Evolutionary conservation across 2,888 invertebrate species (phyloP), one percentile per base, ranked within the genome.

Genomic region (Drosophila engyochracea): DNA sequence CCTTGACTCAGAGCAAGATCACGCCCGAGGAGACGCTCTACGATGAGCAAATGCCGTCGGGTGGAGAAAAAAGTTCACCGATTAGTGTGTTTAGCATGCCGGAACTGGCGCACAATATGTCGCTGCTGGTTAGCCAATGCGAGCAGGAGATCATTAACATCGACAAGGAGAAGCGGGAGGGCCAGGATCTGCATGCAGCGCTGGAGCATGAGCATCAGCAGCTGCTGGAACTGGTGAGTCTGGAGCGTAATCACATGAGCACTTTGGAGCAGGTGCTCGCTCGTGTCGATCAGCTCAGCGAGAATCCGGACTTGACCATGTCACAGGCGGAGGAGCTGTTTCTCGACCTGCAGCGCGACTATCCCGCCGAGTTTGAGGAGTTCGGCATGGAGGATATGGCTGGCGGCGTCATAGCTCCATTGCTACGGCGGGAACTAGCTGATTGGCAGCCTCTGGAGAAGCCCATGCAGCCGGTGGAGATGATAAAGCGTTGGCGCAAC

Each of bases 131-230:
- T 0, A 97, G 98, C 79, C 96, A 98, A 94, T 97, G 98, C 73
- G 99, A 99, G 94, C 98, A 99, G 94, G 97, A 98, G 80, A 99
- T 99, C 63, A 96, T 99, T 65, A 95, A 96, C 83, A 96, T 97
- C 85, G 97, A 98, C 70, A 95, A 97, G 64, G 95, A 96, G 75
- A 95, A 96, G 4, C 95, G 96, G 58, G 95, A 96, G 76, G 96
- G 97, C 10, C 96, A 96, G 85, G 98, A 99, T 91, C 95, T 96
- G 82, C 95, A 97, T 9, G 95, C 97, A 0, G 96, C 96, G 0
- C 93, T 99, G 28, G 96, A 97, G 82, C 95, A 97, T 70, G 99
- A 99, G 91, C 94, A 96, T 59, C 95, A 95, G 28, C 96, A 95
- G 64, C 94, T 97, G 61, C 94, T 95, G 60, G 95, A 95, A 60